Evolutionary conservation across 2,797 vertebrate genomes (phyloP), one percentile per base, ranked within the genome.

Genomic region (Hipposideros larvatus): DNA sequence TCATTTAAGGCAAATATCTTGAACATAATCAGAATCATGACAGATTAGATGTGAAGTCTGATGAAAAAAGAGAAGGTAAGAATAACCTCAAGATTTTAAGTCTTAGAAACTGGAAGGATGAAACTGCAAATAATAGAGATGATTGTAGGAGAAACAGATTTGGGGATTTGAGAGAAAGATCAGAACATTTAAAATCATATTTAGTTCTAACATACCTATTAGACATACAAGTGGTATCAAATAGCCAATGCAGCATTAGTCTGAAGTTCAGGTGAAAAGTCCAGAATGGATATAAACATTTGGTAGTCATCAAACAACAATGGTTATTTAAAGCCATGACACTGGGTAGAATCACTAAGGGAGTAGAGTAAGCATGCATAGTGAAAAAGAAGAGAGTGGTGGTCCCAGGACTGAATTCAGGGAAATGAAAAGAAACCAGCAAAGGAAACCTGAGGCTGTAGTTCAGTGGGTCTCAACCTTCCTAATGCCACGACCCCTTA

Each of bases 361-460:
- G 46, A 51, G 14, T 3, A 51, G 34, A 82, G 15, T 48, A 80
- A 77, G 37, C 28, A 18, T 41, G 31, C 8, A 68, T 1, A 91
- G 18, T 71, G 57, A 24, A 77, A 87, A 66, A 51, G 34, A 57
- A 51, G 51, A 63, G 1, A 82, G 21, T 16, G 80, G 11, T 14
- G 77, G 11, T 65, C 21, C 26, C 51, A 61, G 41, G 6, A 65
- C 51, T 87, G 26, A 86, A 65, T 43, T 63, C 34, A 92, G 75
- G 37, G n/a, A 95, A 96, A 92, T 59, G 28, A 83, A 41, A 90
- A 92, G 70, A 95, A 85, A 71, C 2, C 19, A 75, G 37, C 71
- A 83, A 73, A 94, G 22, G 59, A 83, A 93, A 87, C 9, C 5
- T 9, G 10, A 82, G 28, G 34, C 8, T 80, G 9, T 37, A 37